These are phyloP conservation scores for Perithous albicinctus DNA, from an alignment of 2,888 invertebrate species.

Conservation along the genomic window DNA sequence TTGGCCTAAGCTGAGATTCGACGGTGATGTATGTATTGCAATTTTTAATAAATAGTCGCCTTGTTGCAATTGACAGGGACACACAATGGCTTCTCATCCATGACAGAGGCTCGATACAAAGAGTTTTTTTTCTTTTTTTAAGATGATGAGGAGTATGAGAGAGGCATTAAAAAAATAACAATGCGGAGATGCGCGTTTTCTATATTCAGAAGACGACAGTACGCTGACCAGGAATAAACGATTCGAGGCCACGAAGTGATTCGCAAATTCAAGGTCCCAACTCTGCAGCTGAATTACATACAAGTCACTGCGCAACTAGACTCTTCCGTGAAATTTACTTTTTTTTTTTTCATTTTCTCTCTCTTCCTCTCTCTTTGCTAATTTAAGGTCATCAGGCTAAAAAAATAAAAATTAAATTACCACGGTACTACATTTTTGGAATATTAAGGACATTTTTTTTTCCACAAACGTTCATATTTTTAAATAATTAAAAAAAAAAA, in stretches of 20 bases:
- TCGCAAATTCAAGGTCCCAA: slow-evolving; percentile 62
- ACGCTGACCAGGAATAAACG: slow-evolving; percentile 53
- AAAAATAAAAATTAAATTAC: not conserved
- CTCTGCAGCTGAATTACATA: slow-evolving; percentile 28
- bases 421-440: too few species aligned
- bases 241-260: slow-evolving; percentile 53
- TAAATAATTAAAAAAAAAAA: not conserved
- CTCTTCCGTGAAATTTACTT: not conserved
- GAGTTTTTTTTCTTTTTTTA: not conserved
- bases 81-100: not conserved
- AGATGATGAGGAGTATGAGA: not conserved
- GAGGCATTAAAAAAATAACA: not conserved
- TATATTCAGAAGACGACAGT: slow-evolving; percentile 52
- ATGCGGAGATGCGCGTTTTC: slow-evolving; percentile 36
- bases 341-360: not conserved
- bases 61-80: not conserved
- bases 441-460: not conserved
- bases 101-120: not conserved
- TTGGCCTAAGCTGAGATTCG: slow-evolving; percentile 5
- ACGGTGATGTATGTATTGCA: slow-evolving; percentile 1
- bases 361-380: not conserved
- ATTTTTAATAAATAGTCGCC: slow-evolving; percentile 12
- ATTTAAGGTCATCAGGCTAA: not conserved
- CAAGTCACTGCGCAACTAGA: slow-evolving; percentile 44
- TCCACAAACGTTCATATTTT: not conserved